Conservation (phyloP, 1,140 invertebrate species). For the Meloidogyne floridensis region DNA sequence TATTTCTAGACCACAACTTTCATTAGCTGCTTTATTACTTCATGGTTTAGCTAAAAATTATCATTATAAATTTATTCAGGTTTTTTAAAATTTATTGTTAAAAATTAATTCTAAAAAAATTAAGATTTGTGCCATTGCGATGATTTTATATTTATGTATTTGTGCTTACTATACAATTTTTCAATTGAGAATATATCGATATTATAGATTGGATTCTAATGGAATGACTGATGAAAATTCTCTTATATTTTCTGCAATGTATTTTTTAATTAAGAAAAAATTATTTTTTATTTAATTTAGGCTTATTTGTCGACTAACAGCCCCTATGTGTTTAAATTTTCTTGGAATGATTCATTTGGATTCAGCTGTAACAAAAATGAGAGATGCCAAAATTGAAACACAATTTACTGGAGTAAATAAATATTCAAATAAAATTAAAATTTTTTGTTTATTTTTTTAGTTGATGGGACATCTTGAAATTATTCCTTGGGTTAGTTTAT, state of each 20-base stretch:
- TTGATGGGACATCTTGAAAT: slow-evolving; percentile 99
- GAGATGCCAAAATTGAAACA: slow-evolving; percentile 64
- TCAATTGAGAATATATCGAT: slow-evolving; percentile 90
- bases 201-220: slow-evolving; percentile 92
- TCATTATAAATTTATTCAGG: slow-evolving; percentile 92
- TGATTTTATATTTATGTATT: slow-evolving; percentile 90
- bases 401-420: slow-evolving; percentile 60
- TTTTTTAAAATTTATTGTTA: slow-evolving; percentile 67
- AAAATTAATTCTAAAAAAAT: slow-evolving; percentile 39
- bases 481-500: slow-evolving; percentile 78
- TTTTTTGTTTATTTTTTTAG: slow-evolving; percentile 68
- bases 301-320: slow-evolving; percentile 91
- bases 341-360: slow-evolving; percentile 96
- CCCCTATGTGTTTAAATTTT: slow-evolving; percentile 97
- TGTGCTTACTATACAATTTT: slow-evolving; percentile 97
- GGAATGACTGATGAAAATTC: slow-evolving; percentile 98
- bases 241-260: slow-evolving; percentile 92
- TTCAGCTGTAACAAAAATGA: slow-evolving; percentile 85
- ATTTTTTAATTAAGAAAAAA: slow-evolving; percentile 57
- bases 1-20: slow-evolving; percentile 82
- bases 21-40: slow-evolving; percentile 89
- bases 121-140: slow-evolving; percentile 80
- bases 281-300: slow-evolving; percentile 68
- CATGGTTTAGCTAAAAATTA: slow-evolving; percentile 79
- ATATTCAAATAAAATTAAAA: slow-evolving; percentile 12